Evolutionary conservation across 2,797 vertebrate species (phyloP).

Genomic region (Rallus crepitans): DNA sequence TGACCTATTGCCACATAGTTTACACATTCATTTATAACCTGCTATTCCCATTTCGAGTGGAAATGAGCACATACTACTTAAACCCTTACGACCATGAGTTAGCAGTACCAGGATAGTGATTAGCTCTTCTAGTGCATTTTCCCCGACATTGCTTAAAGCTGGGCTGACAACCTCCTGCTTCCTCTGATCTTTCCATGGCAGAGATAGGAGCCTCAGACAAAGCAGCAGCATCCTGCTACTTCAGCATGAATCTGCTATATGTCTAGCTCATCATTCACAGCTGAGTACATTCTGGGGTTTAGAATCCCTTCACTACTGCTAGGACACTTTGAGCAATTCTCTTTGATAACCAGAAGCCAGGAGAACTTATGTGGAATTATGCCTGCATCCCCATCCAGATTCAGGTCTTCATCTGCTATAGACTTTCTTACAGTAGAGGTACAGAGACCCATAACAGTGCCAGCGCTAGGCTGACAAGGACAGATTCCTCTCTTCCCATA

Average conservation of each 20-base stretch:
- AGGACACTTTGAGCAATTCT: not conserved
- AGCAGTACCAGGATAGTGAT: not conserved
- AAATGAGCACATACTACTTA: not conserved
- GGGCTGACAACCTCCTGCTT: not conserved
- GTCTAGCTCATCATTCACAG: not conserved
- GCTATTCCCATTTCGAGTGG: not conserved
- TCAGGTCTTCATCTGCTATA: not conserved
- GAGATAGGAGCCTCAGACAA: fast-evolving
- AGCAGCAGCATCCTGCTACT: not conserved
- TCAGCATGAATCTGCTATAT: not conserved
- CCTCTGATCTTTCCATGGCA: not conserved
- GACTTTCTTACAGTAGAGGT: not conserved
- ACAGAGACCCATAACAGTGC: not conserved
- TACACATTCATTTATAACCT: not conserved
- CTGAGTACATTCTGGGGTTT: not conserved
- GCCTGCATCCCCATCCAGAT: not conserved
- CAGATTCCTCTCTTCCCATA: not conserved
- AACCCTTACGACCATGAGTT: not conserved
- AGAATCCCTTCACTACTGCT: not conserved
- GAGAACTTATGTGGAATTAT: not conserved
- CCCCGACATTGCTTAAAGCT: not conserved
- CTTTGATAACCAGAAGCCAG: not conserved
- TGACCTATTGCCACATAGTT: not conserved
- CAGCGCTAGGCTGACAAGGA: not conserved
- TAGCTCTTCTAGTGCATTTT: not conserved